A percentile compares a stretch with the other conserved stretches of the same genome.
Evolutionary conservation across 2,888 invertebrate genomes (phyloP).

Genomic region (Cataglyphis cursor): DNA sequence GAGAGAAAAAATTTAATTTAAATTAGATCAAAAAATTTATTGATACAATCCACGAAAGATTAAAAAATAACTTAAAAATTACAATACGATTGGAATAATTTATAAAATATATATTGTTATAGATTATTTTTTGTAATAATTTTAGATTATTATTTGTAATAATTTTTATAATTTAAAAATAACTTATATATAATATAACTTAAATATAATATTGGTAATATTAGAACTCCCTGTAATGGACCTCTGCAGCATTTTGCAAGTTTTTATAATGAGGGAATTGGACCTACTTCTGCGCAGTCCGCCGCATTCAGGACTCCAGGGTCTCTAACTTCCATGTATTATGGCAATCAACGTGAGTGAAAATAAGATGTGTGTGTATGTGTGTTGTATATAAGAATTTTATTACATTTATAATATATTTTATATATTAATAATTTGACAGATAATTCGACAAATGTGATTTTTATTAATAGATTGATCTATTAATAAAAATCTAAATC

Average conservation of each 20-base stretch:
- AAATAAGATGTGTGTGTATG: not conserved
- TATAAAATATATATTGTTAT: not conserved
- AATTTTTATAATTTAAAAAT: conserved; percentile 36
- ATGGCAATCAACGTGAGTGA: conserved; percentile 83
- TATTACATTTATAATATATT: not conserved
- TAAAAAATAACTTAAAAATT: not conserved
- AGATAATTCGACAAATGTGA: too few relatives aligned
- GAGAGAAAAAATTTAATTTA: not conserved
- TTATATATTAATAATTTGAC: not conserved
- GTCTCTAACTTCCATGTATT: conserved; percentile 87
- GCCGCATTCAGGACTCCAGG: conserved; percentile 82
- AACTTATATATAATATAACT: not conserved
- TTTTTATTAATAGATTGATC: not conserved
- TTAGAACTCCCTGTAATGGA: conserved; percentile 77
- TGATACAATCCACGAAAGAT: not conserved
- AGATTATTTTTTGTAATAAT: too few relatives aligned
- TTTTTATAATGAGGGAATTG: conserved; percentile 83
- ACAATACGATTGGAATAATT: not conserved
- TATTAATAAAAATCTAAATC: conserved; percentile 1
- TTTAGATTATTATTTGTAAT: not conserved
- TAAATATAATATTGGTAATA: conserved; percentile 15
- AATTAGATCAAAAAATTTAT: not conserved
- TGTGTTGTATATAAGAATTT: not conserved
- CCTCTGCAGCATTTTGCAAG: conserved; percentile 77
- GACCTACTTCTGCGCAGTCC: conserved; percentile 86